A percentile compares a stretch with the other conserved stretches of the same genome.
Conservation (phyloP, 2,113 vertebrate genomes). For the Channa argus region DNA sequence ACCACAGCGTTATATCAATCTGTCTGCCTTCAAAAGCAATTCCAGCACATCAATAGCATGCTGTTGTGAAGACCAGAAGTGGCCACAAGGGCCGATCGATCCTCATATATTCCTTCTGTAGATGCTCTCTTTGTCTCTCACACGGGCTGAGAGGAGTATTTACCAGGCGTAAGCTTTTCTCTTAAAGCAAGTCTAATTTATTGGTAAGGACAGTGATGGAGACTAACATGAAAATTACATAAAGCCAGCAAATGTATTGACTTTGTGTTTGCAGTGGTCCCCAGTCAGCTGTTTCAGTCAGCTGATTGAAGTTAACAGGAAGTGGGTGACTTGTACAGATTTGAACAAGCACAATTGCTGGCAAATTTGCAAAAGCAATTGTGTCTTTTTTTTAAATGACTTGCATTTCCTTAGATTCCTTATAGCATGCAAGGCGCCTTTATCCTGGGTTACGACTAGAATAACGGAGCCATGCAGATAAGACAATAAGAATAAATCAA, state of each 20-base stretch:
- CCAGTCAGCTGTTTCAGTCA: no score
- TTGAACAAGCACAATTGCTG: slow-evolving; percentile 33
- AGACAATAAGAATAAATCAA: no score
- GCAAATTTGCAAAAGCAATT: background rate
- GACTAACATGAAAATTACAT: slow-evolving; percentile 51
- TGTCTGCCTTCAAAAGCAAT: slow-evolving; percentile 82
- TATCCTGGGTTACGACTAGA: no score
- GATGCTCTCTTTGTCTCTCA: slow-evolving; percentile 69
- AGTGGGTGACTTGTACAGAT: slow-evolving; percentile 31
- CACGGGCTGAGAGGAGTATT: slow-evolving; percentile 51
- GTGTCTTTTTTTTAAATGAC: background rate
- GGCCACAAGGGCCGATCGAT: slow-evolving; percentile 76
- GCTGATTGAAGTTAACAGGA: slow-evolving; percentile 18
- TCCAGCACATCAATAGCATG: slow-evolving; percentile 76
- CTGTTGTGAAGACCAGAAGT: slow-evolving; percentile 77
- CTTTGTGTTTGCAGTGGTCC: slow-evolving; percentile 3
- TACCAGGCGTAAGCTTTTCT: slow-evolving; percentile 57
- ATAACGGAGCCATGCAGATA: no score
- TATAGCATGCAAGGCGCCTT: no score
- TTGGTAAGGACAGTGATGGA: slow-evolving; percentile 30
- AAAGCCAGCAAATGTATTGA: slow-evolving; percentile 27
- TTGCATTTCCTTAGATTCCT: background rate
- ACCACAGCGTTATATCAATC: slow-evolving; percentile 79
- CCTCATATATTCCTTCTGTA: slow-evolving; percentile 75
- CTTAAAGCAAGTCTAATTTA: slow-evolving; percentile 51